Base-by-base conservation (phyloP, 2,113 vertebrate species). In the Thomomys bottae region DNA sequence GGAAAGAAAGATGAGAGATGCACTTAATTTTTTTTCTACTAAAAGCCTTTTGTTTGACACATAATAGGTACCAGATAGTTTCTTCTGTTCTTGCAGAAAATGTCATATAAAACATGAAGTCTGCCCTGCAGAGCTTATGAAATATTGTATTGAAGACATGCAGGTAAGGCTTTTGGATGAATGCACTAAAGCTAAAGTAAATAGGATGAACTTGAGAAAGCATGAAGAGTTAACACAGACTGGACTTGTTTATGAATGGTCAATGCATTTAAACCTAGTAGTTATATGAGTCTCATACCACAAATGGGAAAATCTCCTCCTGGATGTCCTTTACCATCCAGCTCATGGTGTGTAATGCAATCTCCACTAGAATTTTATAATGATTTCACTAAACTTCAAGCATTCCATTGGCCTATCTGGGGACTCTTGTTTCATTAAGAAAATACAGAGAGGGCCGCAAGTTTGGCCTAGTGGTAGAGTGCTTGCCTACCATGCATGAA, bases 1-100 rank as follows among this genome's bases (percentile, higher is more conserved):
- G 28, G 38, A n/a, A n/a, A 38, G 78, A 75, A 77, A 36, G 1
- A 30, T 63, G 7, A 80, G 64, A 81, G 21, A 88, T 68, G 8
- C 3, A 28, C 49, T 54, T n/a, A n/a, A n/a, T n/a, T 54, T 38
- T 67, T 42, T 34, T 49, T 57, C 23, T 61, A 61, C 59, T 38
- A 71, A 40, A 81, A 8, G 23, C 59, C 45, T 66, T 86, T 78
- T 45, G 2, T n/a, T 1, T 45, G 24, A 54, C 49, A 11, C 59
- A 7, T 24, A 78, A 11, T 75, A 76, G 57, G 18, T 73, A 40
- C 67, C 61, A 54, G 18, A 15, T 54, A 32, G 49, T 78, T 86
- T 89, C 78, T 75, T 88, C 28, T 34, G 28, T 82, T n/a, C 24
- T 71, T 63, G 34, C 64, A 63, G 36, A 87, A 84, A 93, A 81